Base-by-base conservation (phyloP, 2,113 vertebrate genomes). In the Paraplagusia blochii region DNA sequence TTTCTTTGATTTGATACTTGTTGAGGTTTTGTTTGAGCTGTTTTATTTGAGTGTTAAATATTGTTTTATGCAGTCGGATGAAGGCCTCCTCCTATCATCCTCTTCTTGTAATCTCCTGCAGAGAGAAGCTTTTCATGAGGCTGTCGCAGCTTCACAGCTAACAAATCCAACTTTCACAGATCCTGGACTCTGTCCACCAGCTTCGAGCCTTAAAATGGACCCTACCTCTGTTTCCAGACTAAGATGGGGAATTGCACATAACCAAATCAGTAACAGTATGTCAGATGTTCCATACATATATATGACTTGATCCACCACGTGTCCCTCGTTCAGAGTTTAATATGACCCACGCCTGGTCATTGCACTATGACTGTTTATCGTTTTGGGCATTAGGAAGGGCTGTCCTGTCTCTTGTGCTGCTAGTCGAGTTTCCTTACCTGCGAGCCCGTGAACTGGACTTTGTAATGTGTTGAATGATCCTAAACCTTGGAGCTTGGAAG, bases 121-220 rank as follows among this genome's bases (percentile, higher is more conserved):
- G 71, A 83, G 77, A 79, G 64, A 76, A 67, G 39, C 35, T 56
- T 74, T 82, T 63, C 80, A 82, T 83, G 82, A 87, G 84, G 78
- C 79, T 44, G 62, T 63, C 59, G 15, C 69, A 68, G 62, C 74
- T 81, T 85, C 53, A 50, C 76, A 82, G 75, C 54, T 58, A 68
- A 66, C 79, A 64, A 79, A 76, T 82, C 48, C 35, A 66, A 80
- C 61, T 17, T 82, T 46, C 75, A 70, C 66, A 69, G n/a, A 64
- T 69, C 60, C 56, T 68, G 77, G 58, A 80, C 69, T 79, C 77
- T 62, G 50, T 69, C 85, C 81, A 88, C 87, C 90, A 90, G 89
- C 86, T 89, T 90, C 85, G 85, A 87, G 90, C 91, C 91, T 92
- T 91, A 91, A n/a, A 85, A 81, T 85, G 71, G 69, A 85, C 81